Evolutionary conservation across 92 coral and sea anemone genomes (phyloP), one percentile per base, ranked within the genome.

Genomic region (Phymanthus crucifer): DNA sequence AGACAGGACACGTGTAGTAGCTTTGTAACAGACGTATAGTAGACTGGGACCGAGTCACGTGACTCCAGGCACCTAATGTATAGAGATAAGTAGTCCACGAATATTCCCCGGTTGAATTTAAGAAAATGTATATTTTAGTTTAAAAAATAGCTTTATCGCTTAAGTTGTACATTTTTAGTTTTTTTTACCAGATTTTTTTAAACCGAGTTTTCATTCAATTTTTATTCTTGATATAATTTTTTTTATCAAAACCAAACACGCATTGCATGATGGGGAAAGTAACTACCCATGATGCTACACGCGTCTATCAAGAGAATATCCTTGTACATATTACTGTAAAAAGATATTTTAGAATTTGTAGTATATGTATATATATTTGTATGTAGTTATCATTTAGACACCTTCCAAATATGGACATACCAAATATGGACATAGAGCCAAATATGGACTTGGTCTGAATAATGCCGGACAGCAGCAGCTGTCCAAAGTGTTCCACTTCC

Each of bases 1-100:
- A 74, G 97, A 70, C 90, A 86, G 70, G 97, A 92, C 74, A 92
- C 97, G 3, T 80, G 89, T 45, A 92, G 97, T 67, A 92, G 87
- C 66, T 92, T 89, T 83, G 97, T 89, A 33, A 92, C 97, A 19
- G 97, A 92, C 70, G 97, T 92, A n/a, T 77, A 65, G 50, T 71
- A 45, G 36, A 29, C 68, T 61, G 68, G 68, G 68, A 24, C 32
- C 68, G 12, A 61, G 68, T 61, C 68, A 24, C 32, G 32, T 61
- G 33, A 24, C 1, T 24, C 66, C 21, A 21, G 14, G 66, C 0
- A 14, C 9, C 68, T 29, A 6, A 10, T 61, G 29, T n/a, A 26
- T 27, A 61, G 23, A n/a, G 32, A n/a, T 29, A 26, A 61, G 68
- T 61, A 12, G n/a, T 4, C 64, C 12, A 5, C 27, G 64, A n/a